Percentiles rank a stretch among this genome's conserved stretches.
Conservation (phyloP, 2,113 vertebrate genomes). For the Epinephelus fuscoguttatus region DNA sequence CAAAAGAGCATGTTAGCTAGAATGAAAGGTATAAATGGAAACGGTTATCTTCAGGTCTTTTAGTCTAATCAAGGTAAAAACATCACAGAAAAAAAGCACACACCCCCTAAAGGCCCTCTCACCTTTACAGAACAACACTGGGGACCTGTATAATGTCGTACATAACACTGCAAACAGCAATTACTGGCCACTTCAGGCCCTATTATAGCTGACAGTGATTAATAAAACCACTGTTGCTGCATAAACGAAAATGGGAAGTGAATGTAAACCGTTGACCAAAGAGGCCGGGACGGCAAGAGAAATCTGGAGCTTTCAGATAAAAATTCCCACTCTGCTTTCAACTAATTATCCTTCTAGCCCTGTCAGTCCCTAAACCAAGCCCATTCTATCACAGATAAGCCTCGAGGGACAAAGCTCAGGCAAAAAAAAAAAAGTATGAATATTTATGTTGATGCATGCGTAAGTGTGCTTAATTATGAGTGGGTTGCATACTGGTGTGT, state of each 20-base stretch:
- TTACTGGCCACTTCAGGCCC: constrained; percentile 63
- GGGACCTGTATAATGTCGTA: constrained; percentile 57
- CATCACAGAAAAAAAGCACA: constrained; percentile 12
- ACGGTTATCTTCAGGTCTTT: background rate
- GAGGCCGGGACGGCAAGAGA: constrained; percentile 54
- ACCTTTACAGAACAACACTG: constrained; percentile 49
- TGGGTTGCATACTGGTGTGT: constrained; percentile 48
- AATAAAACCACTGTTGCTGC: constrained; percentile 72
- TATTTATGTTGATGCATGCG: constrained; percentile 65
- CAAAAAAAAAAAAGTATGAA: constrained; percentile 66
- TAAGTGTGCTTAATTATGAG: constrained; percentile 64
- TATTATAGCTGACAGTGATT: constrained; percentile 79
- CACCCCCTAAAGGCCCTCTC: constrained; percentile 33
- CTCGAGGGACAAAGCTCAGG: constrained; percentile 72
- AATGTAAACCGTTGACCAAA: constrained; percentile 70
- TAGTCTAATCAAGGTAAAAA: constrained; percentile 20
- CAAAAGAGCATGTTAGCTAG: constrained; percentile 17
- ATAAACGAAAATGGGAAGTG: constrained; percentile 58
- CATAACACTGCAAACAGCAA: constrained; percentile 55
- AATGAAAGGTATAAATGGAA: background rate
- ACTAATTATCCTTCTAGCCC: constrained; percentile 78
- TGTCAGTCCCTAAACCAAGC: constrained; percentile 63
- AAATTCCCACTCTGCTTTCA: constrained; percentile 73
- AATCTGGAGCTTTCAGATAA: constrained; percentile 83
- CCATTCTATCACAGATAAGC: constrained; percentile 74